Evolutionary conservation across 2,797 vertebrate genomes (phyloP).

Genomic region (Euthynnus affinis): DNA sequence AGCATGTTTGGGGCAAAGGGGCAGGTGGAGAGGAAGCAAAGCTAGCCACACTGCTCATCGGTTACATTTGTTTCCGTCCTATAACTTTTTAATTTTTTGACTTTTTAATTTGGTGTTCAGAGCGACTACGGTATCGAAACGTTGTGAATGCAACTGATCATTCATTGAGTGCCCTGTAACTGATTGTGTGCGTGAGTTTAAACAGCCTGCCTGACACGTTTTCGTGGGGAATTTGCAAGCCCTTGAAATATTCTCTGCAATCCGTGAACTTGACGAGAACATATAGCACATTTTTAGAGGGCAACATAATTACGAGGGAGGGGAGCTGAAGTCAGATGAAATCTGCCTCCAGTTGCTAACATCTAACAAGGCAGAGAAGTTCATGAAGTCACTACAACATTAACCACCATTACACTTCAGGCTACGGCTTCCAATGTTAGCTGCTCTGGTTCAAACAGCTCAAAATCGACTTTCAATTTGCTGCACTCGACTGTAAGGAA

Average conservation of each 20-base stretch:
- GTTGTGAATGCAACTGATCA: neutral
- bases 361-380: constrained; percentile 4
- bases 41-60: neutral
- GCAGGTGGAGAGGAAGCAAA: constrained; percentile 57
- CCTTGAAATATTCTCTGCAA: neutral
- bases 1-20: constrained; percentile 37
- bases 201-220: neutral
- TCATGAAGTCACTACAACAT: neutral
- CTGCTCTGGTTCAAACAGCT: constrained; percentile 23
- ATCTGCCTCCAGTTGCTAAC: neutral
- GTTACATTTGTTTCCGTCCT: neutral
- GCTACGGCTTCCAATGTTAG: neutral
- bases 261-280: neutral
- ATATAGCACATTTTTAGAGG: neutral
- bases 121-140: neutral
- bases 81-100: neutral
- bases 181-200: neutral
- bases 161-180: neutral
- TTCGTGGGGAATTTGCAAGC: neutral
- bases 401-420: constrained; percentile 2
- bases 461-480: constrained; percentile 48
- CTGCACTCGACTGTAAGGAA: constrained; percentile 28
- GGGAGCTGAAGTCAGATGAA: neutral
- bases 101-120: neutral
- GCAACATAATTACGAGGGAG: too few species aligned